Percentiles rank a stretch among this genome's conserved stretches.
These are phyloP conservation scores for Leptodactylus fuscus DNA, from an alignment of 2,113 vertebrate genomes.

Conservation along the genomic window DNA sequence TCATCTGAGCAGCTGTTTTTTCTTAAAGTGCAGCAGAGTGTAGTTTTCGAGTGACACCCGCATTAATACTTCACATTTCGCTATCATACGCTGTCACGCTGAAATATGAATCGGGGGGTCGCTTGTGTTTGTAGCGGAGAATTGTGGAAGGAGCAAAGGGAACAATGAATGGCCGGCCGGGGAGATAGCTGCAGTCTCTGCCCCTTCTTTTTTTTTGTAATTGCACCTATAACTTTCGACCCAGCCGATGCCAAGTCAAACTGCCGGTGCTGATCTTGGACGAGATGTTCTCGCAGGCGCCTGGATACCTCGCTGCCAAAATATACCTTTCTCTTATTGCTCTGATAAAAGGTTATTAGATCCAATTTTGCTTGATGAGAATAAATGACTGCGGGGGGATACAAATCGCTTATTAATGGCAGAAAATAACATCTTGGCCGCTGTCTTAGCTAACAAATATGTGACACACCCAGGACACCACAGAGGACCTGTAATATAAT, in stretches of 20 bases:
- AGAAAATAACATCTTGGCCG: slow-evolving; percentile 52
- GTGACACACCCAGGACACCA: slow-evolving; percentile 27
- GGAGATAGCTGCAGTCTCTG: slow-evolving; percentile 64
- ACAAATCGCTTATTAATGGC: slow-evolving; percentile 54
- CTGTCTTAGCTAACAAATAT: slow-evolving; percentile 27
- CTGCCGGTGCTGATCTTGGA: slow-evolving; percentile 56
- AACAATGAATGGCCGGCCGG: slow-evolving; percentile 78
- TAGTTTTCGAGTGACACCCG: slow-evolving; percentile 84
- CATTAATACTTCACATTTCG: slow-evolving; percentile 87
- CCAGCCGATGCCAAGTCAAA: slow-evolving; percentile 63
- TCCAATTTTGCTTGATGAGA: slow-evolving; percentile 50
- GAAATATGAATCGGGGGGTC: slow-evolving; percentile 82
- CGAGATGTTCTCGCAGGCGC: slow-evolving; percentile 63
- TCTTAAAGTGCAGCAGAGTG: slow-evolving; percentile 87
- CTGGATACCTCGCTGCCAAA: slow-evolving; percentile 62
- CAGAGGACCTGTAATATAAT: neutral
- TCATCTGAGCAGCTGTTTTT: slow-evolving; percentile 86
- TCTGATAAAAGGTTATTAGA: slow-evolving; percentile 65
- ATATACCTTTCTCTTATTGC: slow-evolving; percentile 63
- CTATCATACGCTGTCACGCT: slow-evolving; percentile 84
- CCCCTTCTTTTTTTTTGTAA: slow-evolving; percentile 67
- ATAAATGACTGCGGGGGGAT: slow-evolving; percentile 56
- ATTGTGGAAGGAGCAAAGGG: slow-evolving; percentile 83
- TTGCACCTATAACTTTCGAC: slow-evolving; percentile 70
- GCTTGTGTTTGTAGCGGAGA: slow-evolving; percentile 84